Conservation (phyloP, 2,113 vertebrate genomes). For the Noctilio leporinus region DNA sequence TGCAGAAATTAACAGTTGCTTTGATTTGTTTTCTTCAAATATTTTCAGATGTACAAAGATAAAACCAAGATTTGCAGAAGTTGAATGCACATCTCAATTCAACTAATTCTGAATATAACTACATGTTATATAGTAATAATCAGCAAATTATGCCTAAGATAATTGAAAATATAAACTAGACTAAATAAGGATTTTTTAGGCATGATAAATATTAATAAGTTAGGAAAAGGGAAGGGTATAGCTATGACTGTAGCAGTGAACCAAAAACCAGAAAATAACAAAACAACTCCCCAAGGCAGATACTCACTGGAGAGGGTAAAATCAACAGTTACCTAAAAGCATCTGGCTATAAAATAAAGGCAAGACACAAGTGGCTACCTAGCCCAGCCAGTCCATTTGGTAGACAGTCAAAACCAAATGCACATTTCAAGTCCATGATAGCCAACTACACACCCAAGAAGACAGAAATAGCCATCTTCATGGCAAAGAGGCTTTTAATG, state of each 20-base stretch:
- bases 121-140: neutral
- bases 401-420: neutral
- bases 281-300: neutral
- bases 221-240: neutral
- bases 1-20: neutral
- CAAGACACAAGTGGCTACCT: neutral
- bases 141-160: neutral
- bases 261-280: slow-evolving; percentile 1
- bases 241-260: neutral
- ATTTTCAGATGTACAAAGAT: neutral
- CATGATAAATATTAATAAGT: neutral
- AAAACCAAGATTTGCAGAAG: neutral
- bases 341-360: neutral
- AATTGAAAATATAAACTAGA: neutral
- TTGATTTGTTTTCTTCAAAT: neutral
- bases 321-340: neutral
- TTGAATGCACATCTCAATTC: too few relatives aligned
- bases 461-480: neutral
- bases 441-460: neutral
- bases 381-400: neutral
- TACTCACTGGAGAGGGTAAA: neutral
- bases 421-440: neutral
- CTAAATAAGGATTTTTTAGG: neutral
- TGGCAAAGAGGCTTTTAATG: neutral
- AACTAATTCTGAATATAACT: neutral